A percentile compares a stretch with the other conserved stretches of the same genome.
Evolutionary conservation across 1,140 invertebrate genomes (phyloP).

Genomic region (Aphidius ervi): DNA sequence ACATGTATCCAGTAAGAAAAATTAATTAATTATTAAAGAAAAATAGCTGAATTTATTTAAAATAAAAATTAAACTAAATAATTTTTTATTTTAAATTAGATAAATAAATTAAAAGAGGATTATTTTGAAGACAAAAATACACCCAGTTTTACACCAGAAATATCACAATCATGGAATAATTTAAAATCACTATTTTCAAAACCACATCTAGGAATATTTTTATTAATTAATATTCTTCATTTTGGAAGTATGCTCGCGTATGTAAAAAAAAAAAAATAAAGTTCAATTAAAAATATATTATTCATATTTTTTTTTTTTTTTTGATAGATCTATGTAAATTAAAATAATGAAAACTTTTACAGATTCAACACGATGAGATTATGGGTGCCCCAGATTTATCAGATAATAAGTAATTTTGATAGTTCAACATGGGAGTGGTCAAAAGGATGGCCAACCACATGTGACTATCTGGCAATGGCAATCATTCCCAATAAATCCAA

Average conservation of each 20-base stretch:
- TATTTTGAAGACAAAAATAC: constrained; percentile 24
- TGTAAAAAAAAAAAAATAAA: constrained; percentile 20
- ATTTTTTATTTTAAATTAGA: constrained; percentile 28
- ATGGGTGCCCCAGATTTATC: constrained; percentile 51
- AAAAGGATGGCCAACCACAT: constrained; percentile 37
- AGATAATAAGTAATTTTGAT: constrained; percentile 47
- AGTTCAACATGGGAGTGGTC: constrained; percentile 27
- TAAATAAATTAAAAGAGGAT: constrained; percentile 35
- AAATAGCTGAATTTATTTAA: background rate
- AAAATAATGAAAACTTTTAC: background rate
- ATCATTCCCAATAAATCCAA: constrained; percentile 18
- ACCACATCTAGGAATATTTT: constrained; percentile 35
- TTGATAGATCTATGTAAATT: background rate
- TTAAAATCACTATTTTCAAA: constrained; percentile 35
- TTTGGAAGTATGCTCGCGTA: constrained; percentile 48
- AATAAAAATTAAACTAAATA: background rate
- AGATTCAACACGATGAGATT: constrained; percentile 48
- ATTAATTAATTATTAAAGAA: constrained; percentile 12
- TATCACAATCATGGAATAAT: constrained; percentile 34
- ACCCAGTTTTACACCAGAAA: constrained; percentile 28
- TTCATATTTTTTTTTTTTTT: background rate
- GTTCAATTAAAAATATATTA: background rate
- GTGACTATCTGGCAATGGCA: constrained; percentile 39
- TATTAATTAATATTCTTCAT: constrained; percentile 41
- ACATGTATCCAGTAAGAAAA: constrained; percentile 49